These are phyloP conservation scores for Acrocephalus scirpaceus DNA, from an alignment of 2,797 vertebrate species.

Conservation along the genomic window DNA sequence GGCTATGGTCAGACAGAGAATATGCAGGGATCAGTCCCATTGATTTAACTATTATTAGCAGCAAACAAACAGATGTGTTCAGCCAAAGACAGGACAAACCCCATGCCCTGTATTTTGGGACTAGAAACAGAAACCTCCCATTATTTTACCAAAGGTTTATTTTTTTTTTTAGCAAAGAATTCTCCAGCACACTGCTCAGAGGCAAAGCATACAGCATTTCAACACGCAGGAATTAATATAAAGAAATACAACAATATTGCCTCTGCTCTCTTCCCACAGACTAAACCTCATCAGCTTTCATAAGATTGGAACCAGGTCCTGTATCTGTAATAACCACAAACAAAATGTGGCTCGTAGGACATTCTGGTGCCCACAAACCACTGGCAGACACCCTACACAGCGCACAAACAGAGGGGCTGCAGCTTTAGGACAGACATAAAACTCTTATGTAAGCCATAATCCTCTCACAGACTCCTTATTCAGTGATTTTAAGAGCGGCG, in stretches of 20 bases:
- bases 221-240: background rate
- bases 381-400: background rate
- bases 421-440: slow-evolving; percentile 49
- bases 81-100: slow-evolving; percentile 10
- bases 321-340: background rate
- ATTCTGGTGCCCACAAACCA: background rate
- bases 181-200: background rate
- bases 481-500: background rate
- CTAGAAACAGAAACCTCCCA: background rate
- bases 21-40: slow-evolving; percentile 6
- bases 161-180: background rate
- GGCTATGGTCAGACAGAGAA: background rate
- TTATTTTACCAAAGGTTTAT: background rate
- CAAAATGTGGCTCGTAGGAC: background rate
- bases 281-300: background rate
- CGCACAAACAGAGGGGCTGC: background rate
- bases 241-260: background rate
- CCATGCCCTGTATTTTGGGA: background rate
- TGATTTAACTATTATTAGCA: slow-evolving; percentile 52
- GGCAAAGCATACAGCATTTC: background rate
- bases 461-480: slow-evolving; percentile 56
- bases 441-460: slow-evolving; percentile 53
- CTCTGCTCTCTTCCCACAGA: background rate
- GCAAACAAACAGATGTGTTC: background rate
- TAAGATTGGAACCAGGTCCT: background rate